A percentile compares a stretch with the other conserved stretches of the same genome.
Conservation (phyloP, 92 coral and sea anemone genomes). For the Porites cylindrica region DNA sequence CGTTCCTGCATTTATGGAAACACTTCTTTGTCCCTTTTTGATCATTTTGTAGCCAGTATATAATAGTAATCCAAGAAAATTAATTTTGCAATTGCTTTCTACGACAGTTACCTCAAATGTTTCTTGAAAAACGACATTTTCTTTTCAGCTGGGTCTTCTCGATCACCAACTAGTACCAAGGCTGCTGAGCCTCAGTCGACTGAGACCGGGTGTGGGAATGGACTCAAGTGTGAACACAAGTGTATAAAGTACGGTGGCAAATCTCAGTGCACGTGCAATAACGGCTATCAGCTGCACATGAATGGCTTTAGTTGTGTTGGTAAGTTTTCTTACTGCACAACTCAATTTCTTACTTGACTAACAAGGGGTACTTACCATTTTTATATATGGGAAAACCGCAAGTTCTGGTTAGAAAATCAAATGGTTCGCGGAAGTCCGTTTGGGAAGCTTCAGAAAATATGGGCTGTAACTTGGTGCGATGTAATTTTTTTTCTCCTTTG, state of each 20-base stretch:
- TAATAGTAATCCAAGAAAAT: too few relatives aligned
- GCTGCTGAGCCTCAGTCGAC: conserved; percentile 11
- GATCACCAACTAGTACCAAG: conserved; percentile 44
- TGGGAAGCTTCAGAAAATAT: too few relatives aligned
- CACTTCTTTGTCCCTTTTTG: too few relatives aligned
- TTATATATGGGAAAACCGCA: too few relatives aligned
- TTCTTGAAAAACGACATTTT: neutral
- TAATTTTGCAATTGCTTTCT: too few relatives aligned
- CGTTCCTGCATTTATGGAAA: too few relatives aligned
- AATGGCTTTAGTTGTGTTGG: conserved; percentile 94
- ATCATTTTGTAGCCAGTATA: too few relatives aligned
- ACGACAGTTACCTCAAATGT: neutral
- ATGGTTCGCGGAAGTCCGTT: too few relatives aligned
- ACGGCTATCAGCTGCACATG: conserved; percentile 84
- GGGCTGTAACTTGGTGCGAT: too few relatives aligned
- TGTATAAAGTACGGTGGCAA: conserved; percentile 69
- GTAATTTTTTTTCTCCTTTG: too few relatives aligned
- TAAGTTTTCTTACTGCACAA: conserved; percentile 36
- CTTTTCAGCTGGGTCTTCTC: conserved; percentile 35
- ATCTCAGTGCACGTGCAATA: conserved; percentile 83
- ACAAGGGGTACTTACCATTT: too few relatives aligned
- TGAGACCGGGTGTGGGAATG: conserved; percentile 57
- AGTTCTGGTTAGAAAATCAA: too few relatives aligned
- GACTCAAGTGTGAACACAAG: conserved; percentile 93
- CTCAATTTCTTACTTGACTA: neutral